Evolutionary conservation across 2,888 invertebrate species (phyloP), one percentile per base, ranked within the genome.

Genomic region (Drosophila borborema): DNA sequence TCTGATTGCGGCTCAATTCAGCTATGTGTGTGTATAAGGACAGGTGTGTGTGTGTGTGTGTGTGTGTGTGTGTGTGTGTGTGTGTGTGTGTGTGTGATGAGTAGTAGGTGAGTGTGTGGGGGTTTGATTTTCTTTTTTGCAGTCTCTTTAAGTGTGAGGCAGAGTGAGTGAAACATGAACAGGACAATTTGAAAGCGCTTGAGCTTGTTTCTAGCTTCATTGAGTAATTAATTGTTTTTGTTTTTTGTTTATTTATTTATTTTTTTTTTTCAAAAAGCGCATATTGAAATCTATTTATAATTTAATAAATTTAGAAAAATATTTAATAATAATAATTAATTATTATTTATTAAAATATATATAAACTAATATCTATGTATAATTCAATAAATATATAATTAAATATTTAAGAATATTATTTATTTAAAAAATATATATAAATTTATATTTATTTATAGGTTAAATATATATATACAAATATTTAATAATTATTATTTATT

Each of bases 1-100:
- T 75, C 67, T 75, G 82, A 82, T 84, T 82, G 82, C 80, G 80
- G 77, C 64, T 80, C 51, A 58, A 66, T 53, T 59, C 48, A 31
- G 40, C 34, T 34, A 28, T 34, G 18, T 41, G 53, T 12, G 54
- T 9, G 3, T 3, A 16, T 12, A 12, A 12, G 36, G 0, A 28
- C 23, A 28, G 38, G 2, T 12, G 12, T 46, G n/a, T 38, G 9
- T 23, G 20, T 16, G 20, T 34, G 23, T 61, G 66, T 55, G 40
- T 46, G 20, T 58, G 48, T 45, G 31, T 48, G 14, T 14, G 23
- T n/a, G n/a, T n/a, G n/a, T n/a, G n/a, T n/a, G n/a, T 7, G 46
- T 23, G 38, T 74, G 14, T 48, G 14, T n/a, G 34, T 20, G 2
- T 20, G 20, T 23, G 28, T 28, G 28, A 28, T 28, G 28, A 28